These are phyloP conservation scores for Thomomys bottae DNA, from an alignment of 2,113 vertebrate genomes.

Conservation along the genomic window DNA sequence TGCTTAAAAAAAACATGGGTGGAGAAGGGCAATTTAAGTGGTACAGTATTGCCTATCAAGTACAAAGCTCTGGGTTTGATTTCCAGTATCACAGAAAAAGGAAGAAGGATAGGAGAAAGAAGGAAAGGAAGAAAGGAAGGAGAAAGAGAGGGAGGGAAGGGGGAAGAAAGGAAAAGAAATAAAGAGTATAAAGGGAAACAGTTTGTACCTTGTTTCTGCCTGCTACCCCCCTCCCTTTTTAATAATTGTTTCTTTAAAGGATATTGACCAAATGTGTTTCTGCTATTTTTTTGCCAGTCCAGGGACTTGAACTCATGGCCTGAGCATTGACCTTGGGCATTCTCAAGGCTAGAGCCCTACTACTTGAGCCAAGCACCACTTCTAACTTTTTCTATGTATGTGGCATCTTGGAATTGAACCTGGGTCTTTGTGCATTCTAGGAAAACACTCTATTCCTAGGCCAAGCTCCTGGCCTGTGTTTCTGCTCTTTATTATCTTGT, in stretches of 20 bases:
- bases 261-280: neutral
- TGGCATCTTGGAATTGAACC: too few relatives aligned
- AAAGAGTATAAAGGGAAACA: too few relatives aligned
- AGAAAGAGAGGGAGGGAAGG: neutral
- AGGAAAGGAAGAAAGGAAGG: neutral
- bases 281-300: slow-evolving; percentile 7
- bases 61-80: too few relatives aligned
- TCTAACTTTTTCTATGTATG: too few relatives aligned
- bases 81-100: neutral
- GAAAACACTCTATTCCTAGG: too few relatives aligned
- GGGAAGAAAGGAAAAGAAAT: neutral
- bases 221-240: neutral
- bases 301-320: too few relatives aligned
- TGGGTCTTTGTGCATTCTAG: too few relatives aligned
- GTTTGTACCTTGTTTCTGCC: neutral
- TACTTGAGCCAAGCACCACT: too few relatives aligned
- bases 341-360: too few relatives aligned
- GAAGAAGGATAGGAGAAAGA: neutral
- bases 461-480: too few relatives aligned
- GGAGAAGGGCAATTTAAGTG: neutral
- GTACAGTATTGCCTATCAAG: too few relatives aligned
- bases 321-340: too few relatives aligned
- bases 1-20: neutral
- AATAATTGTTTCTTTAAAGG: slow-evolving; percentile 29
- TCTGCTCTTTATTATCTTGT: slow-evolving; percentile 23